These are phyloP conservation scores for Heterodera filipjevi DNA, from an alignment of 2,888 invertebrate genomes.

Conservation along the genomic window DNA sequence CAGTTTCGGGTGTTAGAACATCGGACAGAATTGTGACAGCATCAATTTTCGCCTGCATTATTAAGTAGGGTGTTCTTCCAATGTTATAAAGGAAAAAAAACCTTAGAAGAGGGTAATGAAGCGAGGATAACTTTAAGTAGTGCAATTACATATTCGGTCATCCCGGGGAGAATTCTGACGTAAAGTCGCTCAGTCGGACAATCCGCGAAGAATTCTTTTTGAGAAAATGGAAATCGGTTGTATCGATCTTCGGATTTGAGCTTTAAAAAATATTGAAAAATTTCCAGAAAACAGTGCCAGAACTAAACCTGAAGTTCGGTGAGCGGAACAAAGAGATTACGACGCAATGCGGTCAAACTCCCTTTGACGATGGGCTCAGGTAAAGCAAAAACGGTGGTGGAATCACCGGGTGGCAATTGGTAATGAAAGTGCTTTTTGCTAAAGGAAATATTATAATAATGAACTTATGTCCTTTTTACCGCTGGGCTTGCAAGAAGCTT, in stretches of 20 bases:
- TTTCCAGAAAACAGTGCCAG: background rate
- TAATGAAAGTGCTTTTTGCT: slow-evolving; percentile 88
- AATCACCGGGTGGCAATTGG: slow-evolving; percentile 78
- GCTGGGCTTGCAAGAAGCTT: slow-evolving; percentile 52
- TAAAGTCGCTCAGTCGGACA: slow-evolving; percentile 56
- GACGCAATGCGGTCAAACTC: slow-evolving; percentile 73
- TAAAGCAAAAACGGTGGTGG: slow-evolving; percentile 86
- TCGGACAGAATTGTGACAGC: slow-evolving; percentile 98
- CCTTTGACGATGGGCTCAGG: slow-evolving; percentile 91
- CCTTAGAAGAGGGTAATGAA: slow-evolving; percentile 82
- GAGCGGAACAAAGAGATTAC: slow-evolving; percentile 67
- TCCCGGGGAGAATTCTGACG: slow-evolving; percentile 84
- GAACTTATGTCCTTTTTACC: slow-evolving; percentile 35
- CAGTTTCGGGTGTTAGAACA: slow-evolving; percentile 76
- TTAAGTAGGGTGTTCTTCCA: too few species aligned
- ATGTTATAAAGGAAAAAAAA: slow-evolving; percentile 29
- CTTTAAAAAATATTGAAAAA: slow-evolving; percentile 42
- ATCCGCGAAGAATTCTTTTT: slow-evolving; percentile 71
- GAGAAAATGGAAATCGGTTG: slow-evolving; percentile 62
- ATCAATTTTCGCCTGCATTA: slow-evolving; percentile 93
- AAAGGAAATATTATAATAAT: slow-evolving; percentile 6
- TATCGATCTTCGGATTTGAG: slow-evolving; percentile 56
- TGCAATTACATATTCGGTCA: slow-evolving; percentile 86
- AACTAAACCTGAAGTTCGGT: slow-evolving; percentile 55
- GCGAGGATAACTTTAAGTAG: slow-evolving; percentile 92